A percentile compares a stretch with the other conserved stretches of the same genome.
Conservation (phyloP, 2,113 vertebrate genomes). For the Nettapus auritus region DNA sequence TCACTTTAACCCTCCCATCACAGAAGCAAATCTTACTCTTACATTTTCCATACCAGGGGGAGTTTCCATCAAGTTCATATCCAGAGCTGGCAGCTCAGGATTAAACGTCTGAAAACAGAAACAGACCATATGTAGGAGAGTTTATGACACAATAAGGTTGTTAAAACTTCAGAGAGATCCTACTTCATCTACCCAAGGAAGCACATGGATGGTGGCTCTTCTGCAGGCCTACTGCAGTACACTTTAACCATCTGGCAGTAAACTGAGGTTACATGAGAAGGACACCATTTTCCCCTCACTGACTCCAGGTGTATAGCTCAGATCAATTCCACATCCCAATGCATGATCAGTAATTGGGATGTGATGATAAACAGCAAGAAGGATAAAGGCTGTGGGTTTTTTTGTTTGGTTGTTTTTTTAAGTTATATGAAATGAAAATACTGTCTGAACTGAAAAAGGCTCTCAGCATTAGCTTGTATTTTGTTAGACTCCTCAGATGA, state of each 20-base stretch:
- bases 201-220: not conserved
- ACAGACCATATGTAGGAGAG: not conserved
- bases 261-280: not conserved
- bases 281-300: not conserved
- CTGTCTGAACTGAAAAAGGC: not conserved
- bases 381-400: not conserved
- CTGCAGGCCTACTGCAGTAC: not conserved
- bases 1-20: not conserved
- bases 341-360: not conserved
- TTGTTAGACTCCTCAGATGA: not conserved
- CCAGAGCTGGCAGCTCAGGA: slow-evolving; percentile 62
- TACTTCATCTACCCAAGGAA: not conserved
- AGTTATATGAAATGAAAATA: not conserved
- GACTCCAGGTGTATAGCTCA: not conserved
- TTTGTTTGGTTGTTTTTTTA: too few species aligned
- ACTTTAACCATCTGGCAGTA: not conserved
- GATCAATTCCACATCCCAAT: not conserved
- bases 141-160: not conserved
- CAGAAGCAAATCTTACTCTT: not conserved
- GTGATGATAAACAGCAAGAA: not conserved
- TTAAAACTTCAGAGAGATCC: not conserved
- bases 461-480: not conserved
- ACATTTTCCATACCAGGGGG: slow-evolving; percentile 55
- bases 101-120: slow-evolving; percentile 57
- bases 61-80: slow-evolving; percentile 41